These are phyloP conservation scores for Cheiracanthium punctorium DNA, from an alignment of 2,888 invertebrate species.

Conservation along the genomic window DNA sequence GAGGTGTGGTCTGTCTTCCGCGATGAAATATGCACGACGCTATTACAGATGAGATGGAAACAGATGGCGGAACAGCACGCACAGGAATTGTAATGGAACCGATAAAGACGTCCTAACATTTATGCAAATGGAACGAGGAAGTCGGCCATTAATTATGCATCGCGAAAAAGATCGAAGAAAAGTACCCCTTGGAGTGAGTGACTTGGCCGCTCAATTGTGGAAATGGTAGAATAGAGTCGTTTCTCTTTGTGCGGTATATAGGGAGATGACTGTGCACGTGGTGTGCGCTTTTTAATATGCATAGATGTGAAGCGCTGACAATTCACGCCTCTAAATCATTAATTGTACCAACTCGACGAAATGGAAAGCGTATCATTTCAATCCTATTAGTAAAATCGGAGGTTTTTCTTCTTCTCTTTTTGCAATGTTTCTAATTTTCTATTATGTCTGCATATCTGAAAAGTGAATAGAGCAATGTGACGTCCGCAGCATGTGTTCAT, in stretches of 20 bases:
- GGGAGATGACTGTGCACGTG: too few species aligned
- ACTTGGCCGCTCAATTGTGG: background rate
- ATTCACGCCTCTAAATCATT: too few species aligned
- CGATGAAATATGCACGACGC: conserved; percentile 56
- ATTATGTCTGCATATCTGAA: too few species aligned
- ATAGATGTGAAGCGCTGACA: too few species aligned
- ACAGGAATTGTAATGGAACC: conserved; percentile 28
- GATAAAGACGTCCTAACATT: conserved; percentile 44
- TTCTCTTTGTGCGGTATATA: background rate
- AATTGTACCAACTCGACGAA: too few species aligned
- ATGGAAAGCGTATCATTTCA: too few species aligned
- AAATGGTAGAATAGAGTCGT: background rate
- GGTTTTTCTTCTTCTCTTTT: too few species aligned
- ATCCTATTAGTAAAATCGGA: too few species aligned
- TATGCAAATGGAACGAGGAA: conserved; percentile 31
- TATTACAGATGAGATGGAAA: conserved; percentile 54
- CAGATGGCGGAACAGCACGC: conserved; percentile 24
- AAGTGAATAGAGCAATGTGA: too few species aligned
- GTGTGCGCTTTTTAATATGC: too few species aligned
- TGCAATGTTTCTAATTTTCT: too few species aligned
- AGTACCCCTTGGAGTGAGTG: background rate
- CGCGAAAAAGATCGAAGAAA: conserved; percentile 8
- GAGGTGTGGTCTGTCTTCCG: conserved; percentile 45
- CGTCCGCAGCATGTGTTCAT: too few species aligned
- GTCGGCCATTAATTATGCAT: conserved; percentile 2